Base-by-base conservation (phyloP, 2,113 vertebrate species). In the Hemichromis elongatus region DNA sequence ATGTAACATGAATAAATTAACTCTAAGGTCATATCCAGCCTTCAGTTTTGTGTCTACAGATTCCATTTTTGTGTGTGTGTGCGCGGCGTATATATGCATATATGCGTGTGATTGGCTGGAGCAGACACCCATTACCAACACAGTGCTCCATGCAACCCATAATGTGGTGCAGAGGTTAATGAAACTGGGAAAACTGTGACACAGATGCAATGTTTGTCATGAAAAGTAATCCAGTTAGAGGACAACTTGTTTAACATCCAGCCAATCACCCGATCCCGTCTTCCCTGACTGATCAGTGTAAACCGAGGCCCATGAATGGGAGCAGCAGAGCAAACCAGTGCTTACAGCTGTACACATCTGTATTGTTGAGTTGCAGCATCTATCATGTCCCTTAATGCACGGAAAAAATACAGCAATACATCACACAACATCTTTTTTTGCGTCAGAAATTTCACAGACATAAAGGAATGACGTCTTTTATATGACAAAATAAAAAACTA, bases 341-440 rank as follows among this genome's bases (percentile, higher is more conserved):
- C 52, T 77, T 53, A 79, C 80, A 88, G 55, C 88, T 68, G 89
- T 78, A 88, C 84, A 91, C 80, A 77, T 84, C 82, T 86, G 90
- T 79, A 88, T 73, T 18, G 52, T 59, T 24, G 53, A 85, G 61
- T 24, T 77, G 35, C 79, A 82, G 45, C 78, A n/a, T 81, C 28
- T 9, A 24, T 56, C 52, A 16, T 30, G 56, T 92, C 89, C 87
- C 88, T 84, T 78, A 77, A 89, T 77, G 52, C 87, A 91, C 86
- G 78, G 79, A 90, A 86, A n/a, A 88, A 88, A 88, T 81, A 95
- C 93, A 93, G 88, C 87, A 89, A 94, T 82, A 94, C 91, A 66
- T 80, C 92, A 95, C 93, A 93, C 84, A 82, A 92, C 86, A 80
- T 91, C 85, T 77, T 91, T 77, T 88, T 87, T 83, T 77, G 81